Conservation (phyloP, 2,888 invertebrate species). For the Stenodera caucasica region DNA sequence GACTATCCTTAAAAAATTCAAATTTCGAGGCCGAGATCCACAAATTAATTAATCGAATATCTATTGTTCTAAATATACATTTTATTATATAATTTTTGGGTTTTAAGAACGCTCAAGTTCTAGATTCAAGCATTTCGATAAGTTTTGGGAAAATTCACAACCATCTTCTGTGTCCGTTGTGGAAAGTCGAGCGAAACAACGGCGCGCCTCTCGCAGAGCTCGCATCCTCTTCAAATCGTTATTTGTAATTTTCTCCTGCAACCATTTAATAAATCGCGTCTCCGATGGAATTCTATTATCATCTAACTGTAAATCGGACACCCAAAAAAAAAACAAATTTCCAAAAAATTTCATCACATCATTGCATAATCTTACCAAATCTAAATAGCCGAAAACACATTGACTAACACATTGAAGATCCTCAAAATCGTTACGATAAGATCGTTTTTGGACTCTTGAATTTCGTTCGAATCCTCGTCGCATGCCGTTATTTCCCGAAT, state of each 20-base stretch:
- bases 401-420: constrained; percentile 51
- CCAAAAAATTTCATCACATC: not conserved
- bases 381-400: constrained; percentile 52
- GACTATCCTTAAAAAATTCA: not conserved
- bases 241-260: constrained; percentile 48
- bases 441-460: not conserved
- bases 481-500: constrained; percentile 10
- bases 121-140: constrained; percentile 49
- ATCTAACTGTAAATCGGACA: constrained; percentile 47
- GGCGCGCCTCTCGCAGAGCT: constrained; percentile 47
- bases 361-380: constrained; percentile 45
- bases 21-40: not conserved
- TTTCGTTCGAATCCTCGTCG: not conserved
- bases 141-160: constrained; percentile 49
- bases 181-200: constrained; percentile 51
- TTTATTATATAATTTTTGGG: no score
- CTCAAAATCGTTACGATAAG: constrained; percentile 15
- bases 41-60: not conserved
- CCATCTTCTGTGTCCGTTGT: constrained; percentile 51
- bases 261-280: constrained; percentile 52
- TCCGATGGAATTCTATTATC: constrained; percentile 53
- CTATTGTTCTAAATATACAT: no score
- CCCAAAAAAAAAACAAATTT: constrained; percentile 11
- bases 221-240: constrained; percentile 49
- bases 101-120: constrained; percentile 38